Evolutionary conservation across 2,888 invertebrate genomes (phyloP).

Genomic region (Amblyjoppa fuscipennis): DNA sequence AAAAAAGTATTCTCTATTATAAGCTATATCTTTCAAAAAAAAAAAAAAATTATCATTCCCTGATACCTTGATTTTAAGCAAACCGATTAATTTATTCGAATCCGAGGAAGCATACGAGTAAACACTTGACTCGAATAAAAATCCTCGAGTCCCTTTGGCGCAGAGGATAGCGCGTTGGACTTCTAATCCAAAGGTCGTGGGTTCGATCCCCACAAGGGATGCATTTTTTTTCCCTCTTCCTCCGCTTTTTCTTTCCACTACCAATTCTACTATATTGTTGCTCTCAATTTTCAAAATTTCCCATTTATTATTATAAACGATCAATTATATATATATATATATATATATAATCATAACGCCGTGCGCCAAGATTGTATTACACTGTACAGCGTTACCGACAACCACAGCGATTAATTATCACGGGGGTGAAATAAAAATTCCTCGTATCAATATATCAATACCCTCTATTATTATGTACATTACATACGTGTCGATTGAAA

Average conservation of each 20-base stretch:
- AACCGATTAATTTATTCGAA: conserved; percentile 1
- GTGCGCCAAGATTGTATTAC: too few relatives aligned
- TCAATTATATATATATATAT: too few relatives aligned
- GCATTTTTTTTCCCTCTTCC: conserved; percentile 73
- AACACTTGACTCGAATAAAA: conserved; percentile 49
- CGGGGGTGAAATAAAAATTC: too few relatives aligned
- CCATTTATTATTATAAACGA: too few relatives aligned
- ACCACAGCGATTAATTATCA: too few relatives aligned
- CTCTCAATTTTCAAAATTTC: not conserved
- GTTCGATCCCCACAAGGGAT: conserved; percentile 78
- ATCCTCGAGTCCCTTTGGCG: conserved; percentile 82
- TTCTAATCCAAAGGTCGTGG: conserved; percentile 83
- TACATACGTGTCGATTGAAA: too few relatives aligned
- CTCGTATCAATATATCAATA: too few relatives aligned
- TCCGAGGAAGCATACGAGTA: not conserved
- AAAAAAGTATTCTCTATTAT: not conserved
- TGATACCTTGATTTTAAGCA: not conserved
- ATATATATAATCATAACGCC: too few relatives aligned
- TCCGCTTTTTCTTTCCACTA: not conserved
- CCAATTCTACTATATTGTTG: too few relatives aligned
- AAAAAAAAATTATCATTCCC: not conserved
- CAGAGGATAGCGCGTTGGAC: conserved; percentile 85
- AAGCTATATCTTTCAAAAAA: not conserved
- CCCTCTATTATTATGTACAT: too few relatives aligned
- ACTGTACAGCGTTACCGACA: too few relatives aligned